Conservation (phyloP, 2,888 invertebrate genomes). For the Colostygia pectinataria region DNA sequence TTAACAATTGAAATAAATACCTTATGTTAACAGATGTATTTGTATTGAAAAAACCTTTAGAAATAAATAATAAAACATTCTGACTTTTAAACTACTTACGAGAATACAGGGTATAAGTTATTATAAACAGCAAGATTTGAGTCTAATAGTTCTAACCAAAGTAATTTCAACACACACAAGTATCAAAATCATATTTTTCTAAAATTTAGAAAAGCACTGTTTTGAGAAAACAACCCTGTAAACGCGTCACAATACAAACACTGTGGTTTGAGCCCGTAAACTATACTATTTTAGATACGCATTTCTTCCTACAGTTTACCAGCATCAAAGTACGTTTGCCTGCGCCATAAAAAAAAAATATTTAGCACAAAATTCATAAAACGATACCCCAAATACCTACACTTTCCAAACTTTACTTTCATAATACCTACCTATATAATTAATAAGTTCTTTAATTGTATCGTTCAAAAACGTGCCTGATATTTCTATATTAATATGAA, state of each 20-base stretch:
- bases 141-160: too few relatives aligned
- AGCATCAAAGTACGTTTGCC: not conserved
- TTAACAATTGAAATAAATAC: not conserved
- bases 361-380: not conserved
- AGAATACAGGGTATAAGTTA: too few relatives aligned
- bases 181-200: not conserved
- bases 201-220: not conserved
- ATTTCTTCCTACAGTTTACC: not conserved
- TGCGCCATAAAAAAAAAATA: not conserved
- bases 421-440: too few relatives aligned
- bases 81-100: too few relatives aligned
- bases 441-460: too few relatives aligned
- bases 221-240: not conserved
- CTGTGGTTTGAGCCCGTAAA: not conserved
- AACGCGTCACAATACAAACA: conserved; percentile 1
- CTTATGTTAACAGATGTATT: not conserved
- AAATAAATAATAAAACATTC: too few relatives aligned
- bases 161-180: too few relatives aligned
- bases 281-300: not conserved
- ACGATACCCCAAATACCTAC: not conserved
- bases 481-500: too few relatives aligned
- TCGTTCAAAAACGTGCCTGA: too few relatives aligned
- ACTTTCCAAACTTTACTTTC: not conserved
- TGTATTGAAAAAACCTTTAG: too few relatives aligned
- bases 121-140: too few relatives aligned